phyloP scores from a whole-genome alignment of 2,888 invertebrate genomes.

The Dasysyrphus tricinctus region DNA sequence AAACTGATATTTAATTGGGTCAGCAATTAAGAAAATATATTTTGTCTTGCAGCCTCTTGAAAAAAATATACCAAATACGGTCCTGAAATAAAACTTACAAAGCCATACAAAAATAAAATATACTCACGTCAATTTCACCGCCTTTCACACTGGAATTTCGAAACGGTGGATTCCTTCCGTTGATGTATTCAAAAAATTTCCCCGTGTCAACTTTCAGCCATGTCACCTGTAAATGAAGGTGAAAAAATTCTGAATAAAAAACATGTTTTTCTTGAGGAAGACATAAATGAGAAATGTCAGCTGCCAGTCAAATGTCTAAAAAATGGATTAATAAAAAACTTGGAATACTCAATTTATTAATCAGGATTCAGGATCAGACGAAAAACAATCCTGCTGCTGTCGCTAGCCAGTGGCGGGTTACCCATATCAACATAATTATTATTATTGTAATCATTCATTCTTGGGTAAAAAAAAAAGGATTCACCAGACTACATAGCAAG shows the following conservation, averaged over 20 bases:
- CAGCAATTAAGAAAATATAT: too few relatives aligned
- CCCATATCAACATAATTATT: slow-evolving; percentile 16
- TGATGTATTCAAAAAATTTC: slow-evolving; percentile 92
- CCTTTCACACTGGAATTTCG: slow-evolving; percentile 88
- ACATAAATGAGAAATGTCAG: slow-evolving; percentile 47
- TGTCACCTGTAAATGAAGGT: slow-evolving; percentile 80
- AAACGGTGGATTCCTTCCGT: slow-evolving; percentile 90
- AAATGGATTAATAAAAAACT: slow-evolving; percentile 34
- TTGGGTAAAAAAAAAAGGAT: slow-evolving; percentile 15
- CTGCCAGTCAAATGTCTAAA: slow-evolving; percentile 37
- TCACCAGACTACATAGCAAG: not conserved
- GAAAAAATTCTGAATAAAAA: slow-evolving; percentile 1
- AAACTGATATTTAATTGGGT: too few relatives aligned
- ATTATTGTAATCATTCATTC: slow-evolving; percentile 14
- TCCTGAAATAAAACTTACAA: not conserved
- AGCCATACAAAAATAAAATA: slow-evolving; percentile 44
- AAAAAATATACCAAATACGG: not conserved
- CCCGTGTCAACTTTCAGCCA: slow-evolving; percentile 84
- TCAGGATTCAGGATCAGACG: not conserved
- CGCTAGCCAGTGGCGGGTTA: not conserved
- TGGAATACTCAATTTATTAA: slow-evolving; percentile 43
- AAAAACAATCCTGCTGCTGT: not conserved
- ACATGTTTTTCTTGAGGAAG: not conserved
- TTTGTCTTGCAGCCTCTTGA: too few relatives aligned
- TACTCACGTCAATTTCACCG: slow-evolving; percentile 90